These are phyloP conservation scores for Panthera tigris DNA, from an alignment of 2,113 vertebrate genomes.

Conservation along the genomic window DNA sequence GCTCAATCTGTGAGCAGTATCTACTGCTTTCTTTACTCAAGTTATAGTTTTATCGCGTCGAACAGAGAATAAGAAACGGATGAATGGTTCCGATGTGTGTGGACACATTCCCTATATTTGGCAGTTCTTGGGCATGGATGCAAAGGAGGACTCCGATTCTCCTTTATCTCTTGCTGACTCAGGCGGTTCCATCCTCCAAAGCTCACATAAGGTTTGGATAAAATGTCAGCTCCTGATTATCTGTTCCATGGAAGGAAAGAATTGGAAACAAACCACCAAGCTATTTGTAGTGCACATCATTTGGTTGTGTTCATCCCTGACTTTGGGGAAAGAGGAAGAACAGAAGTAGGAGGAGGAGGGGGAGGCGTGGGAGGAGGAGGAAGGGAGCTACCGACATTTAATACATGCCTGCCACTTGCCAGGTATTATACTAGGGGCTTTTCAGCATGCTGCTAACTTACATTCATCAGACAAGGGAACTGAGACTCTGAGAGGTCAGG, in stretches of 20 bases:
- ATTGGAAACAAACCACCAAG: slow-evolving; percentile 38
- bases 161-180: neutral
- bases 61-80: neutral
- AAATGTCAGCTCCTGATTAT: slow-evolving; percentile 37
- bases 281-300: neutral
- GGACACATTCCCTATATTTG: neutral
- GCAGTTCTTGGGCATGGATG: neutral
- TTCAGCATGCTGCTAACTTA: neutral
- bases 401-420: neutral
- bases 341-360: too few species aligned
- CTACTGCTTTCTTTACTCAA: neutral
- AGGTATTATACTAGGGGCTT: neutral
- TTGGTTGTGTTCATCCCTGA: neutral
- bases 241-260: slow-evolving; percentile 33
- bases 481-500: neutral
- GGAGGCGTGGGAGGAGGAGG: too few species aligned
- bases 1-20: neutral
- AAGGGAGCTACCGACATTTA: neutral
- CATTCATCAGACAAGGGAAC: neutral
- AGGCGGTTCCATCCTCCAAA: neutral
- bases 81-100: neutral
- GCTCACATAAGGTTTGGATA: neutral
- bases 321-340: neutral
- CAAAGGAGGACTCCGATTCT: neutral
- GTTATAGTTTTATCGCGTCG: neutral